Percentiles rank a stretch among this genome's conserved stretches.
Evolutionary conservation across 2,888 invertebrate genomes (phyloP).

Genomic region (Resseliella maxima): DNA sequence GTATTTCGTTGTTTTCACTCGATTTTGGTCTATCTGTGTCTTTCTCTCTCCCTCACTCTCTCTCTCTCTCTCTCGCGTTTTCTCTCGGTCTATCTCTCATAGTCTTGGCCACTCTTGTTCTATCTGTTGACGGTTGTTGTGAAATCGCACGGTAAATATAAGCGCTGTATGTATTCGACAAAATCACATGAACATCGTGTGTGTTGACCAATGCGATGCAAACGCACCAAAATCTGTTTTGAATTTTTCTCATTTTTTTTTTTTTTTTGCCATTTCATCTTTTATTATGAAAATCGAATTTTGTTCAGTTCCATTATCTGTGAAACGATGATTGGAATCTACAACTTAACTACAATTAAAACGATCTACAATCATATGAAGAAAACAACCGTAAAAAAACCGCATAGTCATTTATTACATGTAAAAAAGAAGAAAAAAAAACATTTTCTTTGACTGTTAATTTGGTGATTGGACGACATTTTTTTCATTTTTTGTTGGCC

Average conservation of each 20-base stretch:
- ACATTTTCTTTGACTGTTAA: neutral
- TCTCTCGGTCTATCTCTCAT: no score
- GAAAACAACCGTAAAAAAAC: no score
- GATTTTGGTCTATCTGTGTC: no score
- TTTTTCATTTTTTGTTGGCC: no score
- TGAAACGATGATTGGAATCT: neutral
- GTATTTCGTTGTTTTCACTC: no score
- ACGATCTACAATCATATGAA: no score
- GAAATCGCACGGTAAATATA: neutral
- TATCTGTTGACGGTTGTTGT: neutral
- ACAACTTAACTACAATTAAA: neutral
- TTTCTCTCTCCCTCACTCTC: no score
- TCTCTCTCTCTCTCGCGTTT: no score
- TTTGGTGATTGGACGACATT: neutral
- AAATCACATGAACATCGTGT: neutral
- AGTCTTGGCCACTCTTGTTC: no score
- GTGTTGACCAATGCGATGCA: neutral
- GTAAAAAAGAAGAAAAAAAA: neutral
- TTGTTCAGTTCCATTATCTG: neutral
- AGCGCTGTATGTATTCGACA: neutral
- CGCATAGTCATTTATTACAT: neutral
- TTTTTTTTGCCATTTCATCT: constrained; percentile 35
- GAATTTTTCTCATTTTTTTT: neutral
- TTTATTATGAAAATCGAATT: constrained; percentile 46
- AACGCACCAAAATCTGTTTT: neutral